These are phyloP conservation scores for Shargacucullia verbasci DNA, from an alignment of 2,888 invertebrate genomes.

Conservation along the genomic window DNA sequence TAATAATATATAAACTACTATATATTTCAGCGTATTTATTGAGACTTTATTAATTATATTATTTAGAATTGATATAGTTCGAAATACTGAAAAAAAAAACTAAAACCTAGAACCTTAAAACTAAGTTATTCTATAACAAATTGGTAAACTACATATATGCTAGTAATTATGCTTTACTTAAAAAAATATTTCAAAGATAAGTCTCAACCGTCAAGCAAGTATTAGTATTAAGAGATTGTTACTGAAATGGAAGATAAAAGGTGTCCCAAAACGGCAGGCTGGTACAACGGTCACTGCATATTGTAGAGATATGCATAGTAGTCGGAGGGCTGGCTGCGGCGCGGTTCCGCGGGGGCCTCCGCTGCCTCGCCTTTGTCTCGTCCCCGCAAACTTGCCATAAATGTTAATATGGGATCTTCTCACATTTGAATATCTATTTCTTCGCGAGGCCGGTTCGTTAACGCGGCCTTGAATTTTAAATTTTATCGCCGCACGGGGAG, in stretches of 20 bases:
- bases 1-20: too few relatives aligned
- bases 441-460: slow-evolving; percentile 89
- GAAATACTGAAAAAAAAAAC: too few relatives aligned
- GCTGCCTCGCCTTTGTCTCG: slow-evolving; percentile 81
- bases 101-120: too few relatives aligned
- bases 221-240: slow-evolving; percentile 43
- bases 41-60: too few relatives aligned
- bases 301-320: slow-evolving; percentile 66
- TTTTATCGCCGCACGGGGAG: slow-evolving; percentile 87
- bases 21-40: too few relatives aligned
- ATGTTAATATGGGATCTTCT: slow-evolving; percentile 89
- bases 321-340: slow-evolving; percentile 49
- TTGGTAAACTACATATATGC: too few relatives aligned
- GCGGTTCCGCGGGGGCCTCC: slow-evolving; percentile 68
- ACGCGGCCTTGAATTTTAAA: slow-evolving; percentile 89
- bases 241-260: slow-evolving; percentile 52
- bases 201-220: slow-evolving; percentile 14
- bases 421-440: slow-evolving; percentile 89
- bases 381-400: slow-evolving; percentile 89
- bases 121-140: too few relatives aligned
- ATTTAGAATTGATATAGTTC: too few relatives aligned
- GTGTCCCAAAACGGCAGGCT: slow-evolving; percentile 41
- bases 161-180: too few relatives aligned
- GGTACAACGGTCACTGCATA: slow-evolving; percentile 64
- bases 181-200: not conserved